Conservation (phyloP, 2,888 invertebrate species). For the Ophraella communa region DNA sequence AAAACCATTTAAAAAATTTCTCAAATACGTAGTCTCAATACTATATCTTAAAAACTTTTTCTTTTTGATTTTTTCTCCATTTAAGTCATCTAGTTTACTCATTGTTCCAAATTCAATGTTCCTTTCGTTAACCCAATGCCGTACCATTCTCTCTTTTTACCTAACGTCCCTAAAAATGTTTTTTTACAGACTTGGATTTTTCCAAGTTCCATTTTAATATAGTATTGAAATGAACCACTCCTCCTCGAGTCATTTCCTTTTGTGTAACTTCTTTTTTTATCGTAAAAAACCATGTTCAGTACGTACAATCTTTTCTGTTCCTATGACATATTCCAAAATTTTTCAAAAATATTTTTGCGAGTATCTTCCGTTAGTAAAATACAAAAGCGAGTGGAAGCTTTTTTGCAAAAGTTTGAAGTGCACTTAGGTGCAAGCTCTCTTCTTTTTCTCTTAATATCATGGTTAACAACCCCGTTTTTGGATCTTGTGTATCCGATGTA, state of each 20-base stretch:
- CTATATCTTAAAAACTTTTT: too few species aligned
- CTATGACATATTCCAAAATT: conserved; percentile 27
- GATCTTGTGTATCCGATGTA: too few species aligned
- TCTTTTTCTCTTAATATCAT: too few species aligned
- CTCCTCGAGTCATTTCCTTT: conserved; percentile 16
- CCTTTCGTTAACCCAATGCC: conserved; percentile 16
- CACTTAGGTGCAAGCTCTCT: too few species aligned
- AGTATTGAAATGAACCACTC: conserved; percentile 20
- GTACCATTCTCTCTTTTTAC: conserved; percentile 13
- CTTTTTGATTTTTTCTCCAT: conserved; percentile 10
- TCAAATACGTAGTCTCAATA: conserved; percentile 9
- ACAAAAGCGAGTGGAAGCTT: too few species aligned
- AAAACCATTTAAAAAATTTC: conserved; percentile 6
- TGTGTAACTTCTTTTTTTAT: conserved; percentile 16
- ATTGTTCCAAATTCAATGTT: background rate
- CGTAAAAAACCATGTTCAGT: conserved; percentile 12
- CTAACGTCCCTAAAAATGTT: conserved; percentile 13
- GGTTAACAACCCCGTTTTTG: too few species aligned
- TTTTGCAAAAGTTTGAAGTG: too few species aligned
- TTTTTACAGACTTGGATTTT: conserved; percentile 21
- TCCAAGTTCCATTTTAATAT: conserved; percentile 6
- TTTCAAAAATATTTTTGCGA: conserved; percentile 17
- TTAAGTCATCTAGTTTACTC: conserved; percentile 1
- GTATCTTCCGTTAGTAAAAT: conserved; percentile 4
- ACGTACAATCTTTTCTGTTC: conserved; percentile 18